Evolutionary conservation across 2,113 vertebrate genomes (phyloP).

Genomic region (Pelecanoides urinatrix): DNA sequence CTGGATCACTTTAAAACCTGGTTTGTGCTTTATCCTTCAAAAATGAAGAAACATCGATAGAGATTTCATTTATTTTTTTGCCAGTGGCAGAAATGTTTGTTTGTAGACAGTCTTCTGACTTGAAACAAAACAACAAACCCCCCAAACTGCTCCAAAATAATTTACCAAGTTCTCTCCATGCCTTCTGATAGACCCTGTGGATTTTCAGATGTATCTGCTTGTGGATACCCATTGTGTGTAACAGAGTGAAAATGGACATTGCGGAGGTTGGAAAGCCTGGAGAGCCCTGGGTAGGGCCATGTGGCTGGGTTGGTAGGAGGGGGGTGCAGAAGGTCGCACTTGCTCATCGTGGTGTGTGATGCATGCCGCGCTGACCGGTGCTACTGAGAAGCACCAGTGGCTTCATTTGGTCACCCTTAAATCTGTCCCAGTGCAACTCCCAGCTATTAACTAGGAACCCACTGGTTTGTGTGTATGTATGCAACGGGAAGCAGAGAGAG

Average conservation of each 20-base stretch:
- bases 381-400: neutral
- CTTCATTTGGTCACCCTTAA: neutral
- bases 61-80: neutral
- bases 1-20: neutral
- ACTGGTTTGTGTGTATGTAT: neutral
- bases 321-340: neutral
- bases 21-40: neutral
- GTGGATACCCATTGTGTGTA: neutral
- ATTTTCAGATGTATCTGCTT: neutral
- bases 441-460: neutral
- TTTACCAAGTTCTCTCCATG: neutral
- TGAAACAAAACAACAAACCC: neutral
- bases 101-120: neutral
- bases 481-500: neutral
- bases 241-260: neutral
- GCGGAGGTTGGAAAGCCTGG: neutral
- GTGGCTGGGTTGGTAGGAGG: neutral
- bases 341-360: neutral
- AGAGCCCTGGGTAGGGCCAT: neutral
- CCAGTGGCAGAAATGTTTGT: neutral
- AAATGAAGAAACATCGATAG: neutral
- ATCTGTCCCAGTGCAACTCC: neutral
- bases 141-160: rapidly evolving
- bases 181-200: neutral
- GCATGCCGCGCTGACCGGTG: neutral